Base-by-base conservation (phyloP, 2,113 vertebrate genomes). In the Sapajus apella region DNA sequence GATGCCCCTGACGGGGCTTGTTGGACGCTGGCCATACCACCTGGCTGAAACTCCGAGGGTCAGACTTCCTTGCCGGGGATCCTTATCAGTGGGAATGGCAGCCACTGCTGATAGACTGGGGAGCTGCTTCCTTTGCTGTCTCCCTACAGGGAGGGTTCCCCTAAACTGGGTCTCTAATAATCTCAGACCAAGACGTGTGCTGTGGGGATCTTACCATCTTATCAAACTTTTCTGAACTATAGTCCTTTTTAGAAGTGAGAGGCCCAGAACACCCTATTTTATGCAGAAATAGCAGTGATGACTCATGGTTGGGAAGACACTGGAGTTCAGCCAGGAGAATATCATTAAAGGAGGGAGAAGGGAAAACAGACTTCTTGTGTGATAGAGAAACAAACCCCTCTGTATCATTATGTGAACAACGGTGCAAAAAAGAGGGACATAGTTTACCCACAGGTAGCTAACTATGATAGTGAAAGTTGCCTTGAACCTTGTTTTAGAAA, bases 401-500 rank as follows among this genome's bases (percentile, higher is more conserved):
- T 58, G 8, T 52, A 40, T 50, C 10, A 18, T 56, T 64, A 52
- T 35, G 56, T 13, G 70, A 20, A 66, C 56, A 52, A 10, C 6
- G 6, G 81, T 84, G 6, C 5, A 40, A 70, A 64, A 83, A 87
- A n/a, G 56, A 45, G 35, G 17, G 12, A 7, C 35, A 10, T 1
- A 17, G 56, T 70, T 75, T 50, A 47, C 23, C 64, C 40, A 87
- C 21, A 47, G 66, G 25, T 0, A n/a, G n/a, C n/a, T 86, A 47
- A 58, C 32, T 21, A 2, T 73, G 61, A 70, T 23, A 37, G 40
- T 68, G 55, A 27, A 56, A 35, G 4, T 73, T 85, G 79, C 85
- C 50, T 27, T 73, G n/a, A n/a, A 75, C 23, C 30, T 95, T 40
- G 50, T 91, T 96, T 52, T 82, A 66, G 80, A 90, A 96, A 96